phyloP scores from a whole-genome alignment of 2,113 vertebrate species.

The Donacobius atricapilla region DNA sequence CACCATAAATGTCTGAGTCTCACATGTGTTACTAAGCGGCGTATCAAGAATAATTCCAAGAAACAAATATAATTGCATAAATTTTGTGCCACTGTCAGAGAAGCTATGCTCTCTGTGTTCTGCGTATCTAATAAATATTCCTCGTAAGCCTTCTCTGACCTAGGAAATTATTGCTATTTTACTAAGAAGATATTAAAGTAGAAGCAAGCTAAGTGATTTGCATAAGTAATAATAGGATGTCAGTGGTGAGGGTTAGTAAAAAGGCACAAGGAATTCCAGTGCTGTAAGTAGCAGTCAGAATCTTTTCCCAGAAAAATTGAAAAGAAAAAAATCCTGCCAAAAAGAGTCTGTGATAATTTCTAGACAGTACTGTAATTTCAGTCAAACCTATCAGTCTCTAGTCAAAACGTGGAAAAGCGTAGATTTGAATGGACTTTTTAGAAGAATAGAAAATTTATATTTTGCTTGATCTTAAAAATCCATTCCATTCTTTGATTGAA shows the following conservation, averaged over 20 bases:
- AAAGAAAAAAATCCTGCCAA: background rate
- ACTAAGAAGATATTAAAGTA: conserved; percentile 20
- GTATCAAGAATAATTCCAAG: background rate
- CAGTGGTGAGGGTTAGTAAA: background rate
- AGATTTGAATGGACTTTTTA: background rate
- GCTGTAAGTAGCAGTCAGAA: background rate
- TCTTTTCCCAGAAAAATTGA: background rate
- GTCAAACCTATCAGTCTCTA: background rate
- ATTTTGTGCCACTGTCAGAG: background rate
- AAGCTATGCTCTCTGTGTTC: background rate
- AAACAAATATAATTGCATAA: background rate
- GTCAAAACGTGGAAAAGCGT: background rate
- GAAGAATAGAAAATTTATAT: background rate
- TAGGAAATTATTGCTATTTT: conserved; percentile 23
- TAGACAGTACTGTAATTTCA: background rate
- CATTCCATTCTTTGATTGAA: background rate
- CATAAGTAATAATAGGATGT: conserved; percentile 48
- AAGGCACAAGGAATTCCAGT: background rate
- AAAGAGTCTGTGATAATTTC: background rate
- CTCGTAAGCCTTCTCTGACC: background rate
- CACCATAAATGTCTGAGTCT: background rate
- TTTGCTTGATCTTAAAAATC: background rate
- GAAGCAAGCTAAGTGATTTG: conserved; percentile 16
- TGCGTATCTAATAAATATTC: conserved; percentile 10
- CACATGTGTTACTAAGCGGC: background rate